Base-by-base conservation (phyloP, 2,888 invertebrate genomes). In the Hemistola chrysoprasaria region DNA sequence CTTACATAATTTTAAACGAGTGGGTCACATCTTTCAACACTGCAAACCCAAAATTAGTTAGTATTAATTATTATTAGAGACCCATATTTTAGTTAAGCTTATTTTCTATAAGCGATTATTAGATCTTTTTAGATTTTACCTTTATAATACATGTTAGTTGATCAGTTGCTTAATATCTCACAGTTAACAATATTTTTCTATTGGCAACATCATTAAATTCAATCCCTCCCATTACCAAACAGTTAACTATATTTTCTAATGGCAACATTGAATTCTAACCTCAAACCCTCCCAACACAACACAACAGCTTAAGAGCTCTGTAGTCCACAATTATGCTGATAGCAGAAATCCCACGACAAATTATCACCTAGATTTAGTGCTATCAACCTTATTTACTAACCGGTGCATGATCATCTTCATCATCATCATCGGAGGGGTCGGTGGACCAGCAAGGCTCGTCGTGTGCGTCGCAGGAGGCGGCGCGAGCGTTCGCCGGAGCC, bases 371-470 rank as follows among this genome's bases (percentile, higher is more conserved):
- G n/a, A n/a, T n/a, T n/a, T n/a, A n/a, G n/a, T n/a, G n/a, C n/a
- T n/a, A n/a, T n/a, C n/a, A n/a, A n/a, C n/a, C n/a, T n/a, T n/a
- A n/a, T 25, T 16, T 28, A 36, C 73, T 43, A 68, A 88, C 87
- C 73, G 87, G 87, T 50, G 86, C 75, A 56, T 91, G 92, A 8
- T 93, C 93, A 46, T 96, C 95, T 63, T 97, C 97, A 53, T 97
- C 97, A 53, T 96, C 97, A 52, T 95, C 95, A 60, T 97, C 96
- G 49, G 96, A 97, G 66, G 95, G 95, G 74, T 97, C 97, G 1
- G 96, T 97, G 61, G 96, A 97, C 95, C 97, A 97, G 65, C 94
- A 95, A 29, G 93, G 93, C 65, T 93, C 93, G 63, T 95, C 95
- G 61, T 93, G 93, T 45, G 73, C 50, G 65, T 83, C 82, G 61